Conservation (phyloP, 2,888 invertebrate genomes). For the Tolmerus cingulatus region DNA sequence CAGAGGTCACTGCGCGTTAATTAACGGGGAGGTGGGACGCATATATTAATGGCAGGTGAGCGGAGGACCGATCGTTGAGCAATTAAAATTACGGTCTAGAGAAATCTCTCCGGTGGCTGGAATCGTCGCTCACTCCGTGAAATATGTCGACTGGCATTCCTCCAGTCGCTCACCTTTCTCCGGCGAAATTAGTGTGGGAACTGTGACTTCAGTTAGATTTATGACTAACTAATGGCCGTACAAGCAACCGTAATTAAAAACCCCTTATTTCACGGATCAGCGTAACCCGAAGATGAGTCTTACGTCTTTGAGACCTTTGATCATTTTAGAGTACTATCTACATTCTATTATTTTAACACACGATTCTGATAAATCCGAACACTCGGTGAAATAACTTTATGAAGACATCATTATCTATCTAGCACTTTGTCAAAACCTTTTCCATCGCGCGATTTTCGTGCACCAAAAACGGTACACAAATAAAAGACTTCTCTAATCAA, state of each 20-base stretch:
- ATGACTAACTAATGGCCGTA: not conserved
- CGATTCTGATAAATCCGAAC: too few relatives aligned
- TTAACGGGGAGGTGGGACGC: constrained; percentile 4
- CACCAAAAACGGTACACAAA: too few relatives aligned
- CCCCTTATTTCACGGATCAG: not conserved
- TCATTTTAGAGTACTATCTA: too few relatives aligned
- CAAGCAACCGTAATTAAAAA: not conserved
- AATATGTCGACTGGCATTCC: not conserved
- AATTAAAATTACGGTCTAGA: not conserved
- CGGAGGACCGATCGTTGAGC: not conserved
- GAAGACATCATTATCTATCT: too few relatives aligned
- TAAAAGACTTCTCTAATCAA: too few relatives aligned
- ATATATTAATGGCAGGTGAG: constrained; percentile 9
- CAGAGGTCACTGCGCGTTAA: constrained; percentile 24
- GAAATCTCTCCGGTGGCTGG: not conserved
- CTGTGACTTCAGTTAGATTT: not conserved
- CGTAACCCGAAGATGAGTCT: not conserved
- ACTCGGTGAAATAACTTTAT: too few relatives aligned
- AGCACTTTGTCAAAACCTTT: too few relatives aligned
- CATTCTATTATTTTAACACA: too few relatives aligned
- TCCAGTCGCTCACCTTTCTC: not conserved
- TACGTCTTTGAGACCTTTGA: too few relatives aligned
- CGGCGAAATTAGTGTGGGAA: not conserved
- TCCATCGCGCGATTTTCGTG: too few relatives aligned
- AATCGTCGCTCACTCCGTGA: not conserved